Base-by-base conservation (phyloP, 2,888 invertebrate species). In the Mystacides longicornis region DNA sequence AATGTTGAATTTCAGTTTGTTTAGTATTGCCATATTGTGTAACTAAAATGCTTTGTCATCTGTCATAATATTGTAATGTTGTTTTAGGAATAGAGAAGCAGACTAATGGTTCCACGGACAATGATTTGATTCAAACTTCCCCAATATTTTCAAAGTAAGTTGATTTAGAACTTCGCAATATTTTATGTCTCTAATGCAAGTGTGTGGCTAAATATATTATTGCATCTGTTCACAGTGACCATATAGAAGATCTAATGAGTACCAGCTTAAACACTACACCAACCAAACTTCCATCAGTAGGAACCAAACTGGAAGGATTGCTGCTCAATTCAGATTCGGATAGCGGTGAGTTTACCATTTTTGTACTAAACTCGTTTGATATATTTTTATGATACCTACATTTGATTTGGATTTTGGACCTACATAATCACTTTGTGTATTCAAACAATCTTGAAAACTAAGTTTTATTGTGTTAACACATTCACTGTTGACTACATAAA, bases 281-380 rank as follows among this genome's bases (percentile, higher is more conserved):
- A 1, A 69, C 61, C 65, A 77, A 76, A 66, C 80, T 82, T 64
- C 85, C 85, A 31, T 74, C 81, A 42, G 87, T 88, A 55, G 89
- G 87, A 61, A 85, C 88, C 43, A 88, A 87, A 72, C 77, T 89
- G 61, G 89, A 90, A 69, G 87, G 86, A 33, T 69, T 89, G 18
- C 69, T 90, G 11, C 77, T 90, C 64, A 85, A 88, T 66, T 82
- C 82, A 1, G 88, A 91, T 68, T 85, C 92, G 54, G 90, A 93
- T 65, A 86, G 83, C 61, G 87, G 83, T 72, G 64, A 74, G 71
- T 62, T n/a, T 20, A n/a, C 27, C 11, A 11, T n/a, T n/a, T n/a
- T n/a, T n/a, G n/a, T n/a, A n/a, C n/a, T n/a, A n/a, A n/a, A n/a
- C n/a, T n/a, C n/a, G n/a, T n/a, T n/a, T n/a, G n/a, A n/a, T n/a